Conservation (phyloP, 1,140 invertebrate genomes). For the Epicauta chinensis region DNA sequence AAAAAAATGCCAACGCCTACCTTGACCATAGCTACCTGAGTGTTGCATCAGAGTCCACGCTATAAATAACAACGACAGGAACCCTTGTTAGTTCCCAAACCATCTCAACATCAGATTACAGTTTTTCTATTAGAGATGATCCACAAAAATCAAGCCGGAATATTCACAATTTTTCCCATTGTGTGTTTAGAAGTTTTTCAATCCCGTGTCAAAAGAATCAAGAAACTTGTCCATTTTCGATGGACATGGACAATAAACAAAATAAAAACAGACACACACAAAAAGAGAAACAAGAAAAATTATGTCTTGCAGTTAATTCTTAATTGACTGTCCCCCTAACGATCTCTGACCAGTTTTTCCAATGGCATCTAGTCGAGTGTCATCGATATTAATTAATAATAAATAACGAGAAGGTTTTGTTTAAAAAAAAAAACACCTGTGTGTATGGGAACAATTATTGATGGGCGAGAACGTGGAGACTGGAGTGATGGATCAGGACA, state of each 20-base stretch:
- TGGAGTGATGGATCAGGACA: too few species aligned
- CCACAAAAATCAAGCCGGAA: neutral
- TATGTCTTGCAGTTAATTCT: conserved; percentile 23
- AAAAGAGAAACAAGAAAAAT: too few species aligned
- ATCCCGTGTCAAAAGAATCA: conserved; percentile 27
- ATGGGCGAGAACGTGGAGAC: too few species aligned
- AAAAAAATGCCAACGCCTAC: conserved; percentile 38
- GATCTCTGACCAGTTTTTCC: conserved; percentile 12
- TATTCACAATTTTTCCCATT: neutral
- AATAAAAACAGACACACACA: neutral
- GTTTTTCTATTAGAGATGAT: neutral
- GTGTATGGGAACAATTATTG: too few species aligned
- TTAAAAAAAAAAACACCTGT: too few species aligned
- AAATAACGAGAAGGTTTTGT: conserved; percentile 17
- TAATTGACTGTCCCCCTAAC: conserved; percentile 26
- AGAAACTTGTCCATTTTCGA: conserved; percentile 25
- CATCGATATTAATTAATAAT: conserved; percentile 32
- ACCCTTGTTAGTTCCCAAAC: conserved; percentile 34
- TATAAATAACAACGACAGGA: conserved; percentile 39
- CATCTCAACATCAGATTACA: conserved; percentile 36
- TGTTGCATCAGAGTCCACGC: conserved; percentile 34
- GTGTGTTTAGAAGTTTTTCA: conserved; percentile 16
- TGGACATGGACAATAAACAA: too few species aligned
- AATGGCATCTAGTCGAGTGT: conserved; percentile 23
- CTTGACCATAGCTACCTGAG: conserved; percentile 38